Evolutionary conservation across 2,888 invertebrate species (phyloP).

Genomic region (Erannis defoliaria): DNA sequence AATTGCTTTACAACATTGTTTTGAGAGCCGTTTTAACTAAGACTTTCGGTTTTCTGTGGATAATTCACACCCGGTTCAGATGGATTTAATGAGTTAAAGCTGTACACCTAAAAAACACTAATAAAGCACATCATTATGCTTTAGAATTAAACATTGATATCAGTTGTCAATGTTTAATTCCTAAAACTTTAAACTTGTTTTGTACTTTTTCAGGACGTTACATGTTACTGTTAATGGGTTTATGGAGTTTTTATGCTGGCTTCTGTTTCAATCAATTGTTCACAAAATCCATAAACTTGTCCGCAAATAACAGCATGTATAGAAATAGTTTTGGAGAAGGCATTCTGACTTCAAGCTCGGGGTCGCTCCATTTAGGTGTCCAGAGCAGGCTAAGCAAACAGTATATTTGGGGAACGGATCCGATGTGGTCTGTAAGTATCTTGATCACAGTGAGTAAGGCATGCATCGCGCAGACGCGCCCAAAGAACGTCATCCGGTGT

Average conservation of each 20-base stretch:
- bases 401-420: slow-evolving; percentile 94
- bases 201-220: slow-evolving; percentile 93
- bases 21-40: no score
- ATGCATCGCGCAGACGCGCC: neutral
- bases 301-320: slow-evolving; percentile 89
- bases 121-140: no score
- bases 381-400: slow-evolving; percentile 84
- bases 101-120: no score
- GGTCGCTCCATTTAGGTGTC: slow-evolving; percentile 87
- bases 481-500: no score
- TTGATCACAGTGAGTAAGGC: neutral
- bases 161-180: no score
- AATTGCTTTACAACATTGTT: no score
- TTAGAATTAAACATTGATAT: no score
- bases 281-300: slow-evolving; percentile 94
- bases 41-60: no score
- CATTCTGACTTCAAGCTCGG: neutral
- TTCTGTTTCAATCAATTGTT: slow-evolving; percentile 98
- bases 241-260: slow-evolving; percentile 98
- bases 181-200: neutral
- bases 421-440: slow-evolving; percentile 87
- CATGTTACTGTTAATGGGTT: slow-evolving; percentile 97
- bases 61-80: no score
- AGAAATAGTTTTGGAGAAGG: neutral
- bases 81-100: no score